A percentile compares a stretch with the other conserved stretches of the same genome.
Evolutionary conservation across 2,797 vertebrate genomes (phyloP).

Genomic region (Helostoma temminkii): DNA sequence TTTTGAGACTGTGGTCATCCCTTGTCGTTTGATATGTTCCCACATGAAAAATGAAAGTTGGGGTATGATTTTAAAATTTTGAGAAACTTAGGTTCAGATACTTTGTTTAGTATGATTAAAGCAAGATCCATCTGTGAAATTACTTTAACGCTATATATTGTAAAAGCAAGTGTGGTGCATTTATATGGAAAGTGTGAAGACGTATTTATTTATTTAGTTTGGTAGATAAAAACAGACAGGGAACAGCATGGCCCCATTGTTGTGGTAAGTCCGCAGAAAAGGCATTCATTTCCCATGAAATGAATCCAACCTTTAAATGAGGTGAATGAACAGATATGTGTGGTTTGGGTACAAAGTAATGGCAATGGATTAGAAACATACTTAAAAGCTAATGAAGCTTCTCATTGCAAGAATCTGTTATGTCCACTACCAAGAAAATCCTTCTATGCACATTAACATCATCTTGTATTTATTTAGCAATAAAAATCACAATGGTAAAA

Average conservation of each 20-base stretch:
- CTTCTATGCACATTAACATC: slow-evolving; percentile 21
- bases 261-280: slow-evolving; percentile 14
- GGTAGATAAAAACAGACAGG: background rate
- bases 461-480: slow-evolving; percentile 16
- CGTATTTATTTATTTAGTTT: background rate
- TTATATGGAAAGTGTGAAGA: background rate
- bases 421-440: slow-evolving; percentile 4
- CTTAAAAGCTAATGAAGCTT: slow-evolving; percentile 28
- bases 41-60: too few relatives aligned
- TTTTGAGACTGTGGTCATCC: background rate
- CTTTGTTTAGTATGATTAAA: too few relatives aligned
- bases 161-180: background rate
- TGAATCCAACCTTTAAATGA: slow-evolving; percentile 8
- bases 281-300: background rate
- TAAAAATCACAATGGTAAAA: slow-evolving; percentile 1
- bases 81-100: too few relatives aligned
- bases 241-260: background rate
- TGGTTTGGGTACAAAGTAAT: slow-evolving; percentile 29
- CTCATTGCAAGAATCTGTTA: slow-evolving; percentile 10
- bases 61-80: too few relatives aligned
- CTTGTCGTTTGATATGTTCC: background rate
- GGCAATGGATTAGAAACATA: slow-evolving; percentile 23
- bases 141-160: background rate
- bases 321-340: slow-evolving; percentile 2
- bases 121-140: too few relatives aligned